Percentiles rank a stretch among this genome's conserved stretches.
Evolutionary conservation across 2,888 invertebrate genomes (phyloP).

Genomic region (Tachina grossa): DNA sequence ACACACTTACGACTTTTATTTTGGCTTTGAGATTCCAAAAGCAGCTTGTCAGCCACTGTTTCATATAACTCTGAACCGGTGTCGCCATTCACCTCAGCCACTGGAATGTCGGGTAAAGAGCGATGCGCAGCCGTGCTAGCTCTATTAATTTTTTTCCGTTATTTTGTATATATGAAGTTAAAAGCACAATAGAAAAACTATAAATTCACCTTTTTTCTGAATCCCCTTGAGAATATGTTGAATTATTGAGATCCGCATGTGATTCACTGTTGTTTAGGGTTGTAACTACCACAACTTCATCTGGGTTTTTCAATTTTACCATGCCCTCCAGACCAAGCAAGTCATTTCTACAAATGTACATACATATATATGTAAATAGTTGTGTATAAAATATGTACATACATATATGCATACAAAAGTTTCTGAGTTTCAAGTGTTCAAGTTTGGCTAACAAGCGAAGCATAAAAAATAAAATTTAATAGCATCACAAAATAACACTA

Average conservation of each 20-base stretch:
- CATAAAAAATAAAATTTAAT: constrained; percentile 39
- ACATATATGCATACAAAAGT: background rate
- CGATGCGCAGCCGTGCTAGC: constrained; percentile 85
- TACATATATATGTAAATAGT: background rate
- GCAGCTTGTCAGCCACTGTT: constrained; percentile 87
- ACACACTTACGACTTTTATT: constrained; percentile 80
- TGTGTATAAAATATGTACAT: background rate
- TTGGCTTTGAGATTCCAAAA: constrained; percentile 77
- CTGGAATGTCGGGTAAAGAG: constrained; percentile 93
- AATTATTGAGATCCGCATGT: constrained; percentile 80
- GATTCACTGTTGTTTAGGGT: constrained; percentile 78
- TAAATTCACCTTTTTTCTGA: constrained; percentile 80
- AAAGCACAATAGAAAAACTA: background rate
- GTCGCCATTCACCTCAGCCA: constrained; percentile 87
- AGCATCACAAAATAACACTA: constrained; percentile 17
- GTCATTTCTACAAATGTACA: constrained; percentile 85
- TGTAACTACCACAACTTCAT: constrained; percentile 84
- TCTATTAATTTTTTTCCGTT: constrained; percentile 74
- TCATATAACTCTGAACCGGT: constrained; percentile 93
- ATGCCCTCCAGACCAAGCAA: constrained; percentile 88
- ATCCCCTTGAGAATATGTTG: constrained; percentile 81
- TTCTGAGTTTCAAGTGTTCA: background rate
- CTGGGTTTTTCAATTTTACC: constrained; percentile 89
- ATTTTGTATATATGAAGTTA: background rate
- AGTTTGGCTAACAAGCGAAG: constrained; percentile 26